Conservation (phyloP, 2,113 vertebrate genomes). For the Boulengerochromis microlepis region DNA sequence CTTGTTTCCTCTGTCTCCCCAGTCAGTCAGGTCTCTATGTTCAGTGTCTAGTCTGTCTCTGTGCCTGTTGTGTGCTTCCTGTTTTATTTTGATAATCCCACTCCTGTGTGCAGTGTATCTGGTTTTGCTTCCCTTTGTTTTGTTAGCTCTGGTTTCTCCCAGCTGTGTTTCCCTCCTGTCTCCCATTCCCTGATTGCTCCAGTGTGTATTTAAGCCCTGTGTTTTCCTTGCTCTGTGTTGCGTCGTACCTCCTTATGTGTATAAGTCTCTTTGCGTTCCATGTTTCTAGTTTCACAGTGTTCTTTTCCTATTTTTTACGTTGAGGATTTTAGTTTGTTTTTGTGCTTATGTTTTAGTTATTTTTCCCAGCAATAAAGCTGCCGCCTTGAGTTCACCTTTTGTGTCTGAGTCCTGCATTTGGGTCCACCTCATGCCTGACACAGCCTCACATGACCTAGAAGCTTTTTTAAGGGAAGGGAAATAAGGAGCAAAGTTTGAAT, state of each 20-base stretch:
- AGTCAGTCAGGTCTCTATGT: not conserved
- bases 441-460: not conserved
- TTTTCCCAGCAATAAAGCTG: not conserved
- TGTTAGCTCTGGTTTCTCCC: not conserved
- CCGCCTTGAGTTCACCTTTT: not conserved
- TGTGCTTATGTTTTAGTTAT: not conserved
- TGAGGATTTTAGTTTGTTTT: not conserved
- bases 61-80: not conserved
- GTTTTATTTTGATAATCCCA: not conserved
- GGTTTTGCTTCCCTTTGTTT: not conserved
- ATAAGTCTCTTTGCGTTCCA: not conserved
- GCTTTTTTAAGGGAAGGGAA: not conserved
- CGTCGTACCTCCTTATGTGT: fast-evolving
- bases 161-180: not conserved
- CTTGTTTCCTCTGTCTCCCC: not conserved
- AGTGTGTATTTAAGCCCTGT: not conserved
- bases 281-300: not conserved
- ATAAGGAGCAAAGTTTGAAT: not conserved
- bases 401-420: not conserved
- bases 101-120: not conserved
- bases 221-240: not conserved
- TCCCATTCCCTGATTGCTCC: not conserved
- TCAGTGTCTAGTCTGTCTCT: not conserved
- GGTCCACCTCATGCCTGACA: not conserved
- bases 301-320: not conserved